Evolutionary conservation across 2,113 vertebrate genomes (phyloP).

Genomic region (Heterocephalus glaber): DNA sequence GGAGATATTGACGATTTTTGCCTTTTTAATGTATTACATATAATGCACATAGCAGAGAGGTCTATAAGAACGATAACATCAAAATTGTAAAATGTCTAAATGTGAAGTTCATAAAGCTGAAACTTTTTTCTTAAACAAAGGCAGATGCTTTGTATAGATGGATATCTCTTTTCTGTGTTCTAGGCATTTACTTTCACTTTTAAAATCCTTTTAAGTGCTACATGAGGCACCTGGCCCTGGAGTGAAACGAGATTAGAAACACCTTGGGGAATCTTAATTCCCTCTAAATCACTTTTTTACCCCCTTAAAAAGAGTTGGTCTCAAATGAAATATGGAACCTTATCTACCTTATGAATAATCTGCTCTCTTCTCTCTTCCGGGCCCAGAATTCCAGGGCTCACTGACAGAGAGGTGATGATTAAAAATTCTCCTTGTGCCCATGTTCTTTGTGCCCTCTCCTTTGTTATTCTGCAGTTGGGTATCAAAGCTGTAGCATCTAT

Average conservation of each 20-base stretch:
- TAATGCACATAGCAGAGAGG: neutral
- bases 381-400: slow-evolving; percentile 53
- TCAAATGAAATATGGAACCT: slow-evolving; percentile 74
- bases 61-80: slow-evolving; percentile 54
- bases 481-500: slow-evolving; percentile 82
- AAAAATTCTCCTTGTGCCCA: slow-evolving; percentile 78
- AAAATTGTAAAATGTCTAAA: slow-evolving; percentile 69
- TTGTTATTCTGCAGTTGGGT: slow-evolving; percentile 79
- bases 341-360: slow-evolving; percentile 73
- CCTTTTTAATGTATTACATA: neutral
- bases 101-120: slow-evolving; percentile 73
- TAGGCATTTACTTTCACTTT: slow-evolving; percentile 78
- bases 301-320: slow-evolving; percentile 54
- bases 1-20: slow-evolving; percentile 62
- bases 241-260: slow-evolving; percentile 82
- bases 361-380: neutral
- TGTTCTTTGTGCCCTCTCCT: slow-evolving; percentile 72
- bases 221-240: slow-evolving; percentile 71
- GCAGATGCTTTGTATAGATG: slow-evolving; percentile 70
- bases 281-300: slow-evolving; percentile 69
- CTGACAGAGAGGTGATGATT: slow-evolving; percentile 71
- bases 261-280: slow-evolving; percentile 75
- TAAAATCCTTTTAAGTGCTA: slow-evolving; percentile 76
- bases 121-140: slow-evolving; percentile 77
- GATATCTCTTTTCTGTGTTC: slow-evolving; percentile 75